phyloP scores from a whole-genome alignment of 1,140 invertebrate genomes.

The Scaptodrosophila lebanonensis region DNA sequence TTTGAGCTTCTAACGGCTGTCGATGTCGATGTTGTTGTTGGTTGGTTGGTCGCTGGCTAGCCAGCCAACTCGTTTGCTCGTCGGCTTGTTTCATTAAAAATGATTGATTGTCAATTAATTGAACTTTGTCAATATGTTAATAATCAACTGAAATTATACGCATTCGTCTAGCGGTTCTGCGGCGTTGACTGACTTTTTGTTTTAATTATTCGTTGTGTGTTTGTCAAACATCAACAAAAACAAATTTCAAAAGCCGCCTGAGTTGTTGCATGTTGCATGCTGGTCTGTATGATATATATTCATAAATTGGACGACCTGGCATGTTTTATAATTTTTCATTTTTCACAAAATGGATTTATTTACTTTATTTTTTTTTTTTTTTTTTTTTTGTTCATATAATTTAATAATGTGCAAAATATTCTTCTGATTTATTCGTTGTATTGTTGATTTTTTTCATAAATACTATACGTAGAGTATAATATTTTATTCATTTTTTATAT shows the following conservation, averaged over 20 bases:
- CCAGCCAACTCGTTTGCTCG: no score
- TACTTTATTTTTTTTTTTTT: conserved; percentile 8
- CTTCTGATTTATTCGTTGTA: background rate
- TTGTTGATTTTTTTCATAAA: conserved; percentile 14
- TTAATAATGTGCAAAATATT: conserved; percentile 9
- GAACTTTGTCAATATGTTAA: conserved; percentile 69
- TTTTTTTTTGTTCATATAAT: no score
- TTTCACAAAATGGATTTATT: conserved; percentile 10
- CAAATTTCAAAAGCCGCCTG: no score
- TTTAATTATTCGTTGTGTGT: no score
- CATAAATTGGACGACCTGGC: no score
- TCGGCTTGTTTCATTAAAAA: conserved; percentile 74
- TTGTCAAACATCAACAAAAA: conserved; percentile 2
- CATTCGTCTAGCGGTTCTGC: conserved; percentile 7
- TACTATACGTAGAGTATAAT: background rate
- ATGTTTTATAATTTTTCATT: no score
- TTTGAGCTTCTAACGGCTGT: conserved; percentile 21
- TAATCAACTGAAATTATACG: conserved; percentile 50
- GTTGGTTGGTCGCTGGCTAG: no score
- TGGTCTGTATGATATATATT: no score
- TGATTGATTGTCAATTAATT: conserved; percentile 74
- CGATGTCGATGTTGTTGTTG: conserved; percentile 21
- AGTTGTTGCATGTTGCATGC: no score
- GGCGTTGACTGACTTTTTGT: no score
- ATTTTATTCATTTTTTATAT: no score